Base-by-base conservation (phyloP, 2,797 vertebrate genomes). In the Selene dorsalis region DNA sequence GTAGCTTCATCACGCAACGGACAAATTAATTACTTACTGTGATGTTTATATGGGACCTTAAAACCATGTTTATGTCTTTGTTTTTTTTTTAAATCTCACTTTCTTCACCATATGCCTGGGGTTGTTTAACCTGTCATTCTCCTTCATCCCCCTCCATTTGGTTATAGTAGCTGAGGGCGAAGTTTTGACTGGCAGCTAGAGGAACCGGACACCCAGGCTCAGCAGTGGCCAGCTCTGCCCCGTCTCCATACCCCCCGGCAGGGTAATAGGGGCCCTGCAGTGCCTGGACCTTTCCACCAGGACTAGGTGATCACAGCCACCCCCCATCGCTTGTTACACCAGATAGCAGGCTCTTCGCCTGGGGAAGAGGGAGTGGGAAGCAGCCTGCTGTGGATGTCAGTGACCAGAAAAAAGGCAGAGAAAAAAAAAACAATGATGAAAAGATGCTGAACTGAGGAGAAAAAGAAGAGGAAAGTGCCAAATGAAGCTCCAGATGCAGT, bases 171-270 rank as follows among this genome's bases (percentile, higher is more conserved):
- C 93, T 93, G 81, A 89, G 80, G 90, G 92, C 80, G 65, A 89
- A 82, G 79, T 89, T 91, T 91, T 94, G 94, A 95, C 88, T 93
- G 94, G 93, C 94, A 93, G 92, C 84, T 84, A 58, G 79, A 87
- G 94, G 91, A 95, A 95, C 89, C 70, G 72, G 89, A 95, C 92
- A 95, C 94, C 90, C 89, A 2, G 67, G 76, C 90, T 89, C 92
- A 90, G 89, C 86, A 82, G 93, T 90, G 92, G 91, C 87, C 89
- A 83, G 89, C 87, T 84, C 86, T 92, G 90, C 83, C 91, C 87
- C 82, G 88, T 93, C 90, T 93, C 80, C 60, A 69, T 90, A 88
- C 88, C 93, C 90, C 90, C 84, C 78, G 87, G 93, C 91, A 84
- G 80, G 90, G 88, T 90, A 92, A 86, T 75, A 75, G 87, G 85